Base-by-base conservation (phyloP, 2,113 vertebrate species). In the Gadus chalcogrammus region DNA sequence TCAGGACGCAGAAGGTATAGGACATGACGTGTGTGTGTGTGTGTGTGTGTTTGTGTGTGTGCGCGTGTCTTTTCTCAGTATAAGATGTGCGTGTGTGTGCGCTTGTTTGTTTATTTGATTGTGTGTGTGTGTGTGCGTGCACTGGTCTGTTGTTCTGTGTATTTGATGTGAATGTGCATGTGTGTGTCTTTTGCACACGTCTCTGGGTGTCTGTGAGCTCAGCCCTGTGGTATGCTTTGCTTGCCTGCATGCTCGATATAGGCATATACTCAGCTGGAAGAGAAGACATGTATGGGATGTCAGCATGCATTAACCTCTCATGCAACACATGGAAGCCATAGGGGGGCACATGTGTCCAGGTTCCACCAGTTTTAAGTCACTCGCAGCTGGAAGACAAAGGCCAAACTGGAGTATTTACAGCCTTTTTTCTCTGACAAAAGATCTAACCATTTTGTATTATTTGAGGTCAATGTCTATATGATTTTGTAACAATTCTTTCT, bases 221-320 rank as follows among this genome's bases (percentile, higher is more conserved):
- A 3, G 38, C 18, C 22, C n/a, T 20, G 38, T 65, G 16, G 61
- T 64, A 61, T 63, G 3, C 42, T 27, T 72, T 78, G 74, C 71
- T 78, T 62, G 61, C 78, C 83, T 85, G 84, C 82, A 78, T 82
- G 81, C 76, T 74, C 87, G 86, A 85, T 88, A 86, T 87, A 81
- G 87, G 87, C 90, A 86, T 87, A 81, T 85, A 88, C 75, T 84
- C 85, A 78, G 86, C 77, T 77, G 84, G 85, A 87, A 80, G 81
- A 85, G 81, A 84, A 82, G 83, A 90, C 84, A 87, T 84, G 87
- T 81, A 86, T 84, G 82, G 84, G 83, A 87, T 89, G 88, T 90
- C 88, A 86, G 85, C 86, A 84, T 73, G 75, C 79, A 88, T 90
- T 90, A 87, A 87, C 85, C 83, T 84, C 78, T 79, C 74, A 68